Base-by-base conservation (phyloP, 2,888 invertebrate species). In the Leptopilina drosophilae region DNA sequence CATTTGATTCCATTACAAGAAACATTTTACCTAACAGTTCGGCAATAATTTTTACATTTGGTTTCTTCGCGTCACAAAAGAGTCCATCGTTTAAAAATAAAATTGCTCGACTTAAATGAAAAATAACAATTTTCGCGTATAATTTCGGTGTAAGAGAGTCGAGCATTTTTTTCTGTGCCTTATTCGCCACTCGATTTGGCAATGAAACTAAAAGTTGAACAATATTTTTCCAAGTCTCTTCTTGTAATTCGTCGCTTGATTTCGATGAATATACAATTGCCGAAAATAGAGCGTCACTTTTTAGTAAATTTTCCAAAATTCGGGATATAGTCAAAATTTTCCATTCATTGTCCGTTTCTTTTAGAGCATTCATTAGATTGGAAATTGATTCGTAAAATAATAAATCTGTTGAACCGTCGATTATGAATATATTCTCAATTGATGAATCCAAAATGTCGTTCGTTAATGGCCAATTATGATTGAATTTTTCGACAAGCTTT, bases 131-230 rank as follows among this genome's bases (percentile, higher is more conserved):
- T 77, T 93, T 94, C 0, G 94, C 92, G 88, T 94, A 96, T 33
- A 92, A 92, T 15, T 93, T 92, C 0, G 93, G 92, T 0, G 93
- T 91, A 87, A 95, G 96, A 20, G 93, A 92, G 80, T 93, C 92
- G 0, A 94, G 94, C 6, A 94, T 92, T 49, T 94, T 92, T 1
- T 92, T 92, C 81, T 94, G 92, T 46, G 95, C 85, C 85, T 93
- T 93, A 88, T 97, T 97, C 9, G 96, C 95, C 64, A 97, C 92
- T 83, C 95, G 92, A 85, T 93, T 94, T 0, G 97, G 96, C 76
- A 97, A 86, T 2, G 95, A 95, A 8, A 94, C 92, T 77, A 96
- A 86, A 69, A 94, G 86, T 87, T 95, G 95, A 0, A 95, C 92
- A 33, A 93, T 94, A 56, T 92, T 92, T 80, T 93, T 92, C 93